A percentile compares a stretch with the other conserved stretches of the same genome.
Conservation (phyloP, 2,797 vertebrate genomes). For the Tauraco hartlaubi region DNA sequence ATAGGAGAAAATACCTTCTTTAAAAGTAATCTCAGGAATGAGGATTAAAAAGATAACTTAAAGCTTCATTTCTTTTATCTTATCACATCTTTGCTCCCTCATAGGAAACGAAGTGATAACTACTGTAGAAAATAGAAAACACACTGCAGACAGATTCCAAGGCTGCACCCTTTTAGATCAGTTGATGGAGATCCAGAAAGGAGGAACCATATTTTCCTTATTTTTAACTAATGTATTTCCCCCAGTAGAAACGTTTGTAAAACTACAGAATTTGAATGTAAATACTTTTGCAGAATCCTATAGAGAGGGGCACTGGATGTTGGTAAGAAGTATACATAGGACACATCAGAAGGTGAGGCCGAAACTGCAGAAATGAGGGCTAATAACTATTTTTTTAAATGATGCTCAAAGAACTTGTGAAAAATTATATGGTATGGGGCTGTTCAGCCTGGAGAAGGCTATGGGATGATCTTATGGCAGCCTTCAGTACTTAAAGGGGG, state of each 20-base stretch:
- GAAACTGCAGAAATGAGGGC: not conserved
- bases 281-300: not conserved
- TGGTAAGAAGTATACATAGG: not conserved
- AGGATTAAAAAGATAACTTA: conserved; percentile 82
- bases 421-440: not conserved
- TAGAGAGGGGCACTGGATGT: not conserved
- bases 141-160: conserved; percentile 30
- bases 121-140: conserved; percentile 56
- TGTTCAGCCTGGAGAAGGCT: too few relatives aligned
- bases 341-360: not conserved
- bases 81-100: conserved; percentile 76
- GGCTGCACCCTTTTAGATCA: conserved; percentile 25
- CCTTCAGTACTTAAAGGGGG: too few relatives aligned
- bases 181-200: not conserved
- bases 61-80: conserved; percentile 82
- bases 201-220: not conserved
- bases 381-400: not conserved
- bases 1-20: conserved; percentile 73
- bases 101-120: conserved; percentile 59
- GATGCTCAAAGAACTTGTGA: not conserved
- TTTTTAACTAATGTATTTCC: not conserved
- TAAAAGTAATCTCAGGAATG: conserved; percentile 78
- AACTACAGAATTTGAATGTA: not conserved
- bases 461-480: too few relatives aligned
- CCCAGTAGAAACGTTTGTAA: not conserved